phyloP scores from a whole-genome alignment of 2,888 invertebrate species.

The Catocala fraxini region DNA sequence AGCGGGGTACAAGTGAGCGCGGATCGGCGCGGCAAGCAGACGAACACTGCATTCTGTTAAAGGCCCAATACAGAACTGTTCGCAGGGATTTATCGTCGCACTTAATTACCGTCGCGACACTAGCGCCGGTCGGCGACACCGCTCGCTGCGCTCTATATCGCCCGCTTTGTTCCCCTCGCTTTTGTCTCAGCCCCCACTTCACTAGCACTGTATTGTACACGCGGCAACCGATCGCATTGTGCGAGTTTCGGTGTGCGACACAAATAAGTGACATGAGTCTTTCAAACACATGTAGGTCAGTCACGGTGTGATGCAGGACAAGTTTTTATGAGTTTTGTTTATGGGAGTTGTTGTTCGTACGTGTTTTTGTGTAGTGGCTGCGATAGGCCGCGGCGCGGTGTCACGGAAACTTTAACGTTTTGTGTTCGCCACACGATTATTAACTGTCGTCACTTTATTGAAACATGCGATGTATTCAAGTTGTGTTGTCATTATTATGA shows the following conservation, averaged over 20 bases:
- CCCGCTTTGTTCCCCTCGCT: constrained; percentile 29
- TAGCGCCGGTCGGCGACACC: too few species aligned
- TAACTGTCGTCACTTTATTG: constrained; percentile 17
- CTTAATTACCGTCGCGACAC: constrained; percentile 50
- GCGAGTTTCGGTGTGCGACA: constrained; percentile 21
- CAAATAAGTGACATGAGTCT: constrained; percentile 43
- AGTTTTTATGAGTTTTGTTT: constrained; percentile 54
- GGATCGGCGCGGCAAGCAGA: not conserved
- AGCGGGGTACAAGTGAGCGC: constrained; percentile 7
- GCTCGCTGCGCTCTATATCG: constrained; percentile 21
- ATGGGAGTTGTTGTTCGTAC: constrained; percentile 45
- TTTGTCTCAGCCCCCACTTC: constrained; percentile 32
- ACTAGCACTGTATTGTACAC: constrained; percentile 32
- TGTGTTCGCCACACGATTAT: constrained; percentile 11
- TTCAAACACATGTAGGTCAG: constrained; percentile 38
- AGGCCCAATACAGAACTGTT: constrained; percentile 23
- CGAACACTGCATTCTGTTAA: constrained; percentile 14
- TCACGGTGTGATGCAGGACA: constrained; percentile 23
- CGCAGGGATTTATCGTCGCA: constrained; percentile 52
- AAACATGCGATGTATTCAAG: not conserved
- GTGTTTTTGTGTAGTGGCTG: constrained; percentile 31
- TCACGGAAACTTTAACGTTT: constrained; percentile 20
- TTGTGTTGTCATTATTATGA: too few species aligned
- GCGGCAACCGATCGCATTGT: constrained; percentile 18
- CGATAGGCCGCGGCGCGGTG: constrained; percentile 10